Conservation (phyloP, 2,888 invertebrate genomes). For the Conchocele bisecta region DNA sequence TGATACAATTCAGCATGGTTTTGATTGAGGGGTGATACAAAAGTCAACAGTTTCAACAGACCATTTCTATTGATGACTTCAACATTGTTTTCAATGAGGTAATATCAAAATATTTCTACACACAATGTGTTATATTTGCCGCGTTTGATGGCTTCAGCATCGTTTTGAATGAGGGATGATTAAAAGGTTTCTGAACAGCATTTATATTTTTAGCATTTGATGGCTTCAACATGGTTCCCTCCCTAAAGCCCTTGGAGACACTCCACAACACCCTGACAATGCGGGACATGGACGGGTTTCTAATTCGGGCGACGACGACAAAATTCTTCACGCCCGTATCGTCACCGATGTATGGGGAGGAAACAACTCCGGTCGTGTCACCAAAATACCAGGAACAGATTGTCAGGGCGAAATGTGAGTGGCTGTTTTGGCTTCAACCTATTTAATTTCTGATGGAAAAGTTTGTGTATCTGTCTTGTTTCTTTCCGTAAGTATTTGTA, state of each 20-base stretch:
- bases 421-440: too few species aligned
- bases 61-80: too few species aligned
- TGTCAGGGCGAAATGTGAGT: constrained; percentile 45
- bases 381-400: constrained; percentile 48
- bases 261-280: constrained; percentile 97
- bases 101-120: too few species aligned
- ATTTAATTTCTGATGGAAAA: too few species aligned
- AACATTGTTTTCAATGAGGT: too few species aligned
- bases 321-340: constrained; percentile 73
- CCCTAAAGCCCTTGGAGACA: constrained; percentile 97
- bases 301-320: constrained; percentile 91
- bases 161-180: constrained; percentile 61
- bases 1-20: too few species aligned
- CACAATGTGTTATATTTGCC: constrained; percentile 44
- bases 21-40: too few species aligned
- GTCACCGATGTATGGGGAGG: constrained; percentile 61
- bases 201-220: constrained; percentile 67
- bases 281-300: constrained; percentile 93
- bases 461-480: too few species aligned
- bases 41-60: too few species aligned
- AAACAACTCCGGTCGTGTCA: constrained; percentile 55
- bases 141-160: constrained; percentile 75
- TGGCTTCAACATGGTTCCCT: constrained; percentile 88
- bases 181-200: constrained; percentile 48
- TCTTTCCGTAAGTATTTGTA: too few species aligned